Evolutionary conservation across 2,797 vertebrate species (phyloP).

Genomic region (Furcifer pardalis): DNA sequence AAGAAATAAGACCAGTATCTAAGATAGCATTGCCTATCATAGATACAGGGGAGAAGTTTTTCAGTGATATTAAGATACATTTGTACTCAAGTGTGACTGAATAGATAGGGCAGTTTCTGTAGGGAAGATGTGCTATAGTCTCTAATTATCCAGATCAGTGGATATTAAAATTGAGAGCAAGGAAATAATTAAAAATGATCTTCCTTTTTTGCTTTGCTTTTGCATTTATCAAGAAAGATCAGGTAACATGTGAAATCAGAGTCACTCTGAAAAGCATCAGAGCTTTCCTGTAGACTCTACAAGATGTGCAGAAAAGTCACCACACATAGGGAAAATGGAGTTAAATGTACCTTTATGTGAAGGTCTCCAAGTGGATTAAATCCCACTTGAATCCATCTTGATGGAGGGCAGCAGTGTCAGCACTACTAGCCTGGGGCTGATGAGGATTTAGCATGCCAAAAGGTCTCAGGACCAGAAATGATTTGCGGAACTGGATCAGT

Average conservation of each 20-base stretch:
- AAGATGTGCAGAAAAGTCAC: no score
- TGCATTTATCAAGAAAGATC: not conserved
- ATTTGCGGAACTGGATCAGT: no score
- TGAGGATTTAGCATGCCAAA: no score
- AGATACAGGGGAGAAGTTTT: constrained; percentile 24
- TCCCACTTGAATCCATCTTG: no score
- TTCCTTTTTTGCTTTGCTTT: constrained; percentile 30
- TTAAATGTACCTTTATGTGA: no score
- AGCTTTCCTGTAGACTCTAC: not conserved
- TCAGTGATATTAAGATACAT: constrained; percentile 13
- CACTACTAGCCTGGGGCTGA: no score
- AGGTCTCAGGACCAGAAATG: no score
- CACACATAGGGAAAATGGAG: no score
- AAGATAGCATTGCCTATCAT: not conserved
- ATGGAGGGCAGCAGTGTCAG: no score
- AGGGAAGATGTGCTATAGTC: not conserved
- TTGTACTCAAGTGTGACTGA: constrained; percentile 29
- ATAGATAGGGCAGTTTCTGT: constrained; percentile 20
- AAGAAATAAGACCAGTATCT: not conserved
- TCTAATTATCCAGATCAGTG: constrained; percentile 43
- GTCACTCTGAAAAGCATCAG: constrained; percentile 40
- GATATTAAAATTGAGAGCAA: constrained; percentile 33
- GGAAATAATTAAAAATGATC: constrained; percentile 34
- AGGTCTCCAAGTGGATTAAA: no score
- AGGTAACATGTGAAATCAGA: constrained; percentile 28